A percentile compares a stretch with the other conserved stretches of the same genome.
These are phyloP conservation scores for Gasterosteus aculeatus DNA, from an alignment of 2,113 vertebrate species.

Conservation along the genomic window DNA sequence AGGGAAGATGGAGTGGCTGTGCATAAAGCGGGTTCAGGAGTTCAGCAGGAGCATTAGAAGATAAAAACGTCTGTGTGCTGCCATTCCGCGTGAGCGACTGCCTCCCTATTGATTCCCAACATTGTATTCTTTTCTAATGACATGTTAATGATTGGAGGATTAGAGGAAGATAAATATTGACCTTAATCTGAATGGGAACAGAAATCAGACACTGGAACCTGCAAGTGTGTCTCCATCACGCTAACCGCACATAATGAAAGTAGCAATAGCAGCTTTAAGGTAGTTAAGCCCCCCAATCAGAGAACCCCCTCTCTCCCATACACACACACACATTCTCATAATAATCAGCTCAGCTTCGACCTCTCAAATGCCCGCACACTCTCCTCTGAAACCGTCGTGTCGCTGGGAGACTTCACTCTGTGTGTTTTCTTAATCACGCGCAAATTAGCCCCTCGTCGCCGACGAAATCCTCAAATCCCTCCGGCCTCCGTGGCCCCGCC, in stretches of 20 bases:
- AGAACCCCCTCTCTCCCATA: not conserved
- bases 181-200: slow-evolving; percentile 35
- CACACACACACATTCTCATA: not conserved
- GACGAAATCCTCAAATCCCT: slow-evolving; percentile 68
- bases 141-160: slow-evolving; percentile 60
- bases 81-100: slow-evolving; percentile 45
- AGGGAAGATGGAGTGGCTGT: slow-evolving; percentile 48
- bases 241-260: slow-evolving; percentile 33
- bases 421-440: slow-evolving; percentile 78
- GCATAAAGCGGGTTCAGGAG: slow-evolving; percentile 79
- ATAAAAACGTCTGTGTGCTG: slow-evolving; percentile 44
- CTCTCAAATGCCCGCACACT: slow-evolving; percentile 13
- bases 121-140: slow-evolving; percentile 50
- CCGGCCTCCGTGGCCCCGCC: slow-evolving; percentile 27
- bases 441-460: slow-evolving; percentile 72
- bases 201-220: slow-evolving; percentile 15
- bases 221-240: slow-evolving; percentile 24
- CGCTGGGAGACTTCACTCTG: slow-evolving; percentile 54
- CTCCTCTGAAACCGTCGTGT: slow-evolving; percentile 37
- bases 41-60: slow-evolving; percentile 71
- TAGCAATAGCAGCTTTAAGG: slow-evolving; percentile 37
- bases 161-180: slow-evolving; percentile 67
- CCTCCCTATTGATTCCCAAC: slow-evolving; percentile 59
- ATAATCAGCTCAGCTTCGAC: slow-evolving; percentile 29
- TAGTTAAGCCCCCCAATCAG: slow-evolving; percentile 10